phyloP scores from a whole-genome alignment of 2,113 vertebrate genomes.

The Chloropsis cyanopogon region DNA sequence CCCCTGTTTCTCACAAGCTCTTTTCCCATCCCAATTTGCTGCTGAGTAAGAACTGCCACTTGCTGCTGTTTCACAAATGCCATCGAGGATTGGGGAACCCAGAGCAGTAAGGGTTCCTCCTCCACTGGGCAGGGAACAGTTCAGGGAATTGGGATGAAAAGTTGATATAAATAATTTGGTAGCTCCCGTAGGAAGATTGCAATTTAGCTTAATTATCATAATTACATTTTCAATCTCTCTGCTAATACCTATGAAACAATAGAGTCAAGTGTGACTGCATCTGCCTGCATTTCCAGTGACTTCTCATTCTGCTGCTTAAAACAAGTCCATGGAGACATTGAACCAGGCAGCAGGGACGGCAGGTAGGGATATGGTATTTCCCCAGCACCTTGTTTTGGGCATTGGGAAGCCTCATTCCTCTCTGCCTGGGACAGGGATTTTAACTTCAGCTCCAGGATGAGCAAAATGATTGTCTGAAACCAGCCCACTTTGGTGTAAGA shows the following conservation, averaged over 20 bases:
- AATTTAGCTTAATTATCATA: conserved; percentile 35
- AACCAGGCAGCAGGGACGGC: not conserved
- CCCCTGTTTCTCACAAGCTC: not conserved
- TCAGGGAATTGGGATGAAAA: conserved; percentile 21
- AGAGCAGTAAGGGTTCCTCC: not conserved
- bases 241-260: conserved; percentile 15
- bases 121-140: not conserved
- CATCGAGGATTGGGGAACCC: not conserved
- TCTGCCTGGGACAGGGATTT: not conserved
- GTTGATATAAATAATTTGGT: conserved; percentile 28
- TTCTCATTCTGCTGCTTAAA: not conserved
- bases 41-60: not conserved
- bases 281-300: not conserved
- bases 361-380: not conserved
- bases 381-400: not conserved
- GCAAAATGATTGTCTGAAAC: not conserved
- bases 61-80: not conserved
- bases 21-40: not conserved
- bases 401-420: not conserved
- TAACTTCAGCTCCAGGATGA: not conserved
- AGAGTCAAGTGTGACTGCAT: not conserved
- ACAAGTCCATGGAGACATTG: fast-evolving
- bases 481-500: not conserved
- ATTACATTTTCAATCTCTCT: conserved; percentile 45
- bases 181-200: conserved; percentile 20